Conservation (phyloP, 1,140 invertebrate species). For the Ridgeia piscesae region DNA sequence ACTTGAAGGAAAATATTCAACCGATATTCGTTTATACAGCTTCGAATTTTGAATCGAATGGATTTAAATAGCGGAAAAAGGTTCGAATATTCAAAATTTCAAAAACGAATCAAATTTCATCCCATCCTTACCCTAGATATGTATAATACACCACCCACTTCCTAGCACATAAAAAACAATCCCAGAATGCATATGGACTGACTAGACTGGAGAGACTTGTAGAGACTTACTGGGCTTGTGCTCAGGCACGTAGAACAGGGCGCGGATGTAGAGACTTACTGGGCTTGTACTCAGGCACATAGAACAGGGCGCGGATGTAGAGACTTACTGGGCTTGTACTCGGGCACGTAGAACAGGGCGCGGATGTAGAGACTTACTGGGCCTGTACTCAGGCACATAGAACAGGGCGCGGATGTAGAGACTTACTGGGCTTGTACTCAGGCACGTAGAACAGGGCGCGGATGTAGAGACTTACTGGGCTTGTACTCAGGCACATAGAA, state of each 20-base stretch:
- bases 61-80: too few species aligned
- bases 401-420: constrained; percentile 86
- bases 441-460: constrained; percentile 90
- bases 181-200: not conserved
- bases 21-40: too few species aligned
- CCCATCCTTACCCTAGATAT: too few species aligned
- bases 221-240: constrained; percentile 64
- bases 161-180: not conserved
- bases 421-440: constrained; percentile 70
- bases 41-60: too few species aligned
- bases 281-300: constrained; percentile 84
- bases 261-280: constrained; percentile 75
- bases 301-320: constrained; percentile 86
- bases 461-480: constrained; percentile 72
- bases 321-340: constrained; percentile 71
- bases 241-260: constrained; percentile 90
- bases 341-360: constrained; percentile 89
- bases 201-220: not conserved
- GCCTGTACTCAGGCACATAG: constrained; percentile 87
- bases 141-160: not conserved
- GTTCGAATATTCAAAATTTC: too few species aligned
- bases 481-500: constrained; percentile 91
- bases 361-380: constrained; percentile 74
- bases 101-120: too few species aligned
- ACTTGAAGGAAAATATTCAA: too few species aligned